A percentile compares a stretch with the other conserved stretches of the same genome.
Conservation (phyloP, 2,888 invertebrate genomes). For the Drosophila maculinotata region DNA sequence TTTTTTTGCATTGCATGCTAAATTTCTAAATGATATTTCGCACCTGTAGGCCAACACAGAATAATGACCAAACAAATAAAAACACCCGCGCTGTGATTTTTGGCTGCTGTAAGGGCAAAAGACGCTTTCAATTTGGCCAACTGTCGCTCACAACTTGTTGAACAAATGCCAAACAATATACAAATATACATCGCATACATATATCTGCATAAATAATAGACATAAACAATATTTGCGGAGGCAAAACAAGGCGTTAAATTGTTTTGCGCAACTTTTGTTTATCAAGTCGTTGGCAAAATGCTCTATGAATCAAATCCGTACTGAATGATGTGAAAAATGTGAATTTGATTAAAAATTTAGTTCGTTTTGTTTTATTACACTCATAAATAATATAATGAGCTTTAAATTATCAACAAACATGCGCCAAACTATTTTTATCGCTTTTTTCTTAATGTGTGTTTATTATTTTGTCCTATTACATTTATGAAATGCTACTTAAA, state of each 20-base stretch:
- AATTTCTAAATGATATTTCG: conserved; percentile 20
- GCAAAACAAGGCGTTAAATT: conserved; percentile 44
- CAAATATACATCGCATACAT: not conserved
- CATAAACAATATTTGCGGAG: conserved; percentile 33
- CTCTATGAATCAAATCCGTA: conserved; percentile 24
- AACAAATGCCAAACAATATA: conserved; percentile 50
- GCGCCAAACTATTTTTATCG: too few species aligned
- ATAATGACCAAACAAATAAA: conserved; percentile 8
- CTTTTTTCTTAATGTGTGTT: not conserved
- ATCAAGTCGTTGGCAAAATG: conserved; percentile 29
- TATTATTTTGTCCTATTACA: not conserved
- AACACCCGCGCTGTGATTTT: conserved; percentile 8
- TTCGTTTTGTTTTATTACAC: conserved; percentile 1
- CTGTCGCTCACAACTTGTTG: conserved; percentile 49
- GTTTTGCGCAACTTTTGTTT: conserved; percentile 4
- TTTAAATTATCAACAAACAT: not conserved
- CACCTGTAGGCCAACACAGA: conserved; percentile 37
- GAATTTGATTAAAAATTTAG: conserved; percentile 1
- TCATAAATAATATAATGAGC: conserved; percentile 10
- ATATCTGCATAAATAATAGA: conserved; percentile 25
- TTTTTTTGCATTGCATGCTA: not conserved
- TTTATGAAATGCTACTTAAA: not conserved
- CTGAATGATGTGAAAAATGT: not conserved
- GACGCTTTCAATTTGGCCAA: conserved; percentile 41
- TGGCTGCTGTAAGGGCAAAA: conserved; percentile 16